Conservation (phyloP, 2,888 invertebrate genomes). For the Apodemia zela region DNA sequence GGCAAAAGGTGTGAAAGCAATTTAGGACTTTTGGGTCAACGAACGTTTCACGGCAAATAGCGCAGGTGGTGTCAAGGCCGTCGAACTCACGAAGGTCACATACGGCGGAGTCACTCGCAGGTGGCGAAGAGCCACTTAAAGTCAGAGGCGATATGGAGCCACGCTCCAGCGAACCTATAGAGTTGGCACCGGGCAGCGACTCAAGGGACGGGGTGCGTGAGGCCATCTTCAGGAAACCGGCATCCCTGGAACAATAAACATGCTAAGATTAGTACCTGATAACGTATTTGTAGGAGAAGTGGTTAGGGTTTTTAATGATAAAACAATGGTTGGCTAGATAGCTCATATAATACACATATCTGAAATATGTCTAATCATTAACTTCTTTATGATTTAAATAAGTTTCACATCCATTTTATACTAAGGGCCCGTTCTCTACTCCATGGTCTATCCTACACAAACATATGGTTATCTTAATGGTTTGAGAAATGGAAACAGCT, state of each 20-base stretch:
- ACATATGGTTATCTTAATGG: too few relatives aligned
- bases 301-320: too few relatives aligned
- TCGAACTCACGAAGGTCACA: slow-evolving; percentile 85
- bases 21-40: slow-evolving; percentile 87
- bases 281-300: too few relatives aligned
- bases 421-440: too few relatives aligned
- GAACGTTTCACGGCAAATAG: slow-evolving; percentile 88
- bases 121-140: slow-evolving; percentile 92
- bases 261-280: slow-evolving; percentile 19
- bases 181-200: slow-evolving; percentile 94
- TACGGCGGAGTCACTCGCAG: slow-evolving; percentile 91
- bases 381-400: too few relatives aligned
- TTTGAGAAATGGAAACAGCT: too few relatives aligned
- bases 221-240: slow-evolving; percentile 95
- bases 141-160: slow-evolving; percentile 90
- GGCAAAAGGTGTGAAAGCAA: slow-evolving; percentile 93
- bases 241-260: slow-evolving; percentile 86
- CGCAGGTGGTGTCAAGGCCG: slow-evolving; percentile 82
- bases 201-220: slow-evolving; percentile 95
- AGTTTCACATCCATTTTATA: too few relatives aligned
- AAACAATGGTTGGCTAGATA: too few relatives aligned
- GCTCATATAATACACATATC: too few relatives aligned
- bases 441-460: too few relatives aligned
- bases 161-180: slow-evolving; percentile 93
- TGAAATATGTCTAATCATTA: too few relatives aligned